phyloP scores from a whole-genome alignment of 2,113 vertebrate genomes.

The Cryptotis parvus region DNA sequence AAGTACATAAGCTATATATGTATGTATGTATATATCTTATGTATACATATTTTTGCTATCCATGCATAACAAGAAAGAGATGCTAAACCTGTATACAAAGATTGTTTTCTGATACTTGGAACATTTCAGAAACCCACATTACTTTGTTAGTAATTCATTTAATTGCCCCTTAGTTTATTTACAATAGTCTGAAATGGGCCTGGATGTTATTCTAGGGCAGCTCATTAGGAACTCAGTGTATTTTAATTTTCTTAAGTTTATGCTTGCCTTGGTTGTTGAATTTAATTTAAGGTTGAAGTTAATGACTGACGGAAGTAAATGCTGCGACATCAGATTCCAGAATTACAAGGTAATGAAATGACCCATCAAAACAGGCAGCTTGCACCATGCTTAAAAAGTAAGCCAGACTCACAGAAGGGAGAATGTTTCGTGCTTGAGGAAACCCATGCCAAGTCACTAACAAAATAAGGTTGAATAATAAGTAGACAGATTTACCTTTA shows the following conservation, averaged over 20 bases:
- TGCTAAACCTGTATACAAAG: constrained; percentile 6
- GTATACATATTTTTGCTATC: no score
- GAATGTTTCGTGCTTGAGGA: not conserved
- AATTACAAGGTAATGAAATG: constrained; percentile 45
- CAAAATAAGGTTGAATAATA: not conserved
- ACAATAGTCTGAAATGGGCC: constrained; percentile 30
- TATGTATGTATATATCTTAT: no score
- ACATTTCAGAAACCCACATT: constrained; percentile 31
- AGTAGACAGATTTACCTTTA: not conserved
- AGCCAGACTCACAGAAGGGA: not conserved
- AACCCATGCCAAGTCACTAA: not conserved
- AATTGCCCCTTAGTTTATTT: constrained; percentile 66
- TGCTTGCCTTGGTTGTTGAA: constrained; percentile 39
- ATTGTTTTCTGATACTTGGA: constrained; percentile 24
- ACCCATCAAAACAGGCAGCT: not conserved
- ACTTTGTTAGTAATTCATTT: constrained; percentile 22
- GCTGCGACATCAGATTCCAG: constrained; percentile 63
- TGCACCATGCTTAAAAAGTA: not conserved
- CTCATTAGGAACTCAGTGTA: constrained; percentile 65
- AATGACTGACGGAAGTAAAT: constrained; percentile 40
- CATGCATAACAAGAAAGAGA: constrained; percentile 27
- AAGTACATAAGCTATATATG: no score
- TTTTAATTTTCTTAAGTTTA: constrained; percentile 72
- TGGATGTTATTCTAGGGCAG: constrained; percentile 41
- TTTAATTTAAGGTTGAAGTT: constrained; percentile 59